Evolutionary conservation across 2,797 vertebrate genomes (phyloP).

Genomic region (Psittacula derbiana): DNA sequence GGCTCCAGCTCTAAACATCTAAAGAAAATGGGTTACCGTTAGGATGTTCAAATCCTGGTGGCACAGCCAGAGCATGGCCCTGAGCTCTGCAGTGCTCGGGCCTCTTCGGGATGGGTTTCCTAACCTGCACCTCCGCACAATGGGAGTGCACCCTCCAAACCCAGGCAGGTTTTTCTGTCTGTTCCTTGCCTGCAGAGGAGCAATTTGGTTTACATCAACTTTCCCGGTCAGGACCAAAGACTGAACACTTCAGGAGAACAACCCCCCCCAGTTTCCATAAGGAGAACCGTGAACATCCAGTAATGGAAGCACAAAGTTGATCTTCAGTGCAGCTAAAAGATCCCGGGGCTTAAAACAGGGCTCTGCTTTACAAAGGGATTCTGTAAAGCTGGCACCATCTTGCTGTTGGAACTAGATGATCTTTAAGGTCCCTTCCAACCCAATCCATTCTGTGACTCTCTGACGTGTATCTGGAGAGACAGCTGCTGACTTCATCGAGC

Average conservation of each 20-base stretch:
- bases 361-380: not conserved
- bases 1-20: not conserved
- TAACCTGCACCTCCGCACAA: not conserved
- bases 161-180: accelerated
- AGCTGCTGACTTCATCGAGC: not conserved
- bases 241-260: accelerated
- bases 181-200: accelerated
- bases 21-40: not conserved
- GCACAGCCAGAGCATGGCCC: not conserved
- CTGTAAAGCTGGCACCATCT: not conserved
- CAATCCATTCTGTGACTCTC: not conserved
- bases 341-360: accelerated
- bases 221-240: not conserved
- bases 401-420: not conserved
- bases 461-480: not conserved
- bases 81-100: accelerated
- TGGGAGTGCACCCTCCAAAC: accelerated
- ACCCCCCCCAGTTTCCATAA: accelerated
- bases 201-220: accelerated
- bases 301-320: accelerated
- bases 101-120: not conserved
- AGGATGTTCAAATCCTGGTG: not conserved
- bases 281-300: not conserved
- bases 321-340: not conserved
- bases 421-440: not conserved